Conservation (phyloP, 2,888 invertebrate species). For the Callyntrura sp. region DNA sequence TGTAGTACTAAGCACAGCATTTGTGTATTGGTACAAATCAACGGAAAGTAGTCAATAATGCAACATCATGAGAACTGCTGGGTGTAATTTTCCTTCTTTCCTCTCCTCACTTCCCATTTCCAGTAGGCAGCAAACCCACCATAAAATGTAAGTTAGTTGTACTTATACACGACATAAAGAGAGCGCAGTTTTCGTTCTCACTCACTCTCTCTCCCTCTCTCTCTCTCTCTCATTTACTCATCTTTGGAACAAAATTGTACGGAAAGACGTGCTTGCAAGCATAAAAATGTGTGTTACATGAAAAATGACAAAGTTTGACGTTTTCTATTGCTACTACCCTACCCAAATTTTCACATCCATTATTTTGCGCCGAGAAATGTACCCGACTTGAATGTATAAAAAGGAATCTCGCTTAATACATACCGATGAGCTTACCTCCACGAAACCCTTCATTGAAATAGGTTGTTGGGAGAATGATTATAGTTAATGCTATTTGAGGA, state of each 20-base stretch:
- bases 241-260: background rate
- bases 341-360: slow-evolving; percentile 32
- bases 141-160: background rate
- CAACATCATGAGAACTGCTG: slow-evolving; percentile 60
- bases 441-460: no score
- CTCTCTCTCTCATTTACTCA: background rate
- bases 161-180: background rate
- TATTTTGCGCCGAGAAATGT: background rate
- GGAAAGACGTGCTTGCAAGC: slow-evolving; percentile 23
- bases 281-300: slow-evolving; percentile 24
- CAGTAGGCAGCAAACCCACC: background rate
- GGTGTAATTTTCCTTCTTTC: slow-evolving; percentile 51
- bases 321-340: slow-evolving; percentile 34
- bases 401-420: background rate
- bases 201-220: background rate
- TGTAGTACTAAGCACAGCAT: slow-evolving; percentile 1
- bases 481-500: no score
- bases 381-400: slow-evolving; percentile 21
- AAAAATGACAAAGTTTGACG: slow-evolving; percentile 71
- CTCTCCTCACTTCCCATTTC: background rate
- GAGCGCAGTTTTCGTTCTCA: background rate
- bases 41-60: slow-evolving; percentile 69
- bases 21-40: slow-evolving; percentile 49
- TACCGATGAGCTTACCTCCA: background rate
- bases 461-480: no score